Evolutionary conservation across 37 sponge, comb jelly and placozoan genomes (phyloP), one percentile per base, ranked within the genome.

Genomic region (Hormiphora californensis): DNA sequence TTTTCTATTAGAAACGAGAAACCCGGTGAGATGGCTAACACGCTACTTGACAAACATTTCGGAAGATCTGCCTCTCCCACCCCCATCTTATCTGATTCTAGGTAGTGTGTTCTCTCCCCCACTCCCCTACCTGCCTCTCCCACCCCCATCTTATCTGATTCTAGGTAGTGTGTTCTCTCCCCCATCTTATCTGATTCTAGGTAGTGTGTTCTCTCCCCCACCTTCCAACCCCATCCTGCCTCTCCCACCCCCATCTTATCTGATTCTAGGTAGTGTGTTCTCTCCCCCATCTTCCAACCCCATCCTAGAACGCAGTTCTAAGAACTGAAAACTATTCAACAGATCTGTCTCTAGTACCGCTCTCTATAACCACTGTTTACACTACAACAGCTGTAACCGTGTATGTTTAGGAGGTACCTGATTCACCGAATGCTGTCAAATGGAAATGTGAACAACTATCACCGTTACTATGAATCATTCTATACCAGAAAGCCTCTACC

Each of bases 101-200:
- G 81, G 81, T 65, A 21, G 34, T 7, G 21, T n/a, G n/a, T n/a
- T n/a, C n/a, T n/a, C n/a, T n/a, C n/a, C n/a, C n/a, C n/a, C n/a
- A n/a, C n/a, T n/a, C n/a, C n/a, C n/a, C n/a, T n/a, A n/a, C n/a
- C 36, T 1, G 32, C 81, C 9, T 39, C 44, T 25, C 81, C 81
- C 21, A 73, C 81, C 25, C 81, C 35, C 23, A 73, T 73, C 43
- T 46, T 73, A 23, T 43, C 81, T 40, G 81, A 73, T 28, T 73
- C 39, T 36, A 73, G 81, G 81, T 65, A 21, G 34, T 7, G 21
- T n/a, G n/a, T n/a, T n/a, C n/a, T n/a, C n/a, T n/a, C n/a, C n/a
- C n/a, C n/a, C n/a, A n/a, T n/a, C n/a, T n/a, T n/a, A n/a, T n/a
- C n/a, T n/a, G n/a, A n/a, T n/a, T n/a, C n/a, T n/a, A n/a, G n/a